Evolutionary conservation across 2,113 vertebrate genomes (phyloP).

Genomic region (Epinephelus fuscoguttatus): DNA sequence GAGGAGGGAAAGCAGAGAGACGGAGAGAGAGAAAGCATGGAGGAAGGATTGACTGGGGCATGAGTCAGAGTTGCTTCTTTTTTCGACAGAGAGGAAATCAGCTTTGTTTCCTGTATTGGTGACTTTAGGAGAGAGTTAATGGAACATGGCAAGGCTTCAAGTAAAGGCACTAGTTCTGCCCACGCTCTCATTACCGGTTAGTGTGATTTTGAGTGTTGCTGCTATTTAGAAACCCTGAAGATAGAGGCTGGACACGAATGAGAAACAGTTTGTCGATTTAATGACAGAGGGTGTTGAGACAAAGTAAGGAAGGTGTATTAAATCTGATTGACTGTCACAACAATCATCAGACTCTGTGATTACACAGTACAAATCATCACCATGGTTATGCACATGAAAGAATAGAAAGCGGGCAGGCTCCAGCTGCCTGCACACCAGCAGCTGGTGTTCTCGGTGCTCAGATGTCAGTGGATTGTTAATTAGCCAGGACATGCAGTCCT

Average conservation of each 20-base stretch:
- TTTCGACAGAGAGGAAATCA: conserved; percentile 30
- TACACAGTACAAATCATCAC: conserved; percentile 8
- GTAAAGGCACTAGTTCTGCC: not conserved
- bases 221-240: conserved; percentile 20
- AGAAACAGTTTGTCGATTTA: not conserved
- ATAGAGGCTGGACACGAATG: not conserved
- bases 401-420: conserved; percentile 22
- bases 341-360: conserved; percentile 5
- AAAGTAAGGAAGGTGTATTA: conserved; percentile 2
- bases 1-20: not conserved
- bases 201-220: conserved; percentile 10
- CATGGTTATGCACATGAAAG: conserved; percentile 38
- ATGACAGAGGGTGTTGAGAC: not conserved
- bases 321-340: not conserved
- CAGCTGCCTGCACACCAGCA: conserved; percentile 41
- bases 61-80: conserved; percentile 42
- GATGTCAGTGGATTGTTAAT: conserved; percentile 57
- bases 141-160: conserved; percentile 38
- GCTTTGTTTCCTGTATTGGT: conserved; percentile 22
- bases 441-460: conserved; percentile 33
- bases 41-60: conserved; percentile 7
- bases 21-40: not conserved
- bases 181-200: conserved; percentile 43
- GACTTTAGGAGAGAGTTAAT: conserved; percentile 41
- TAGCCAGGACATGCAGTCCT: conserved; percentile 41